Evolutionary conservation across 2,888 invertebrate genomes (phyloP), one percentile per base, ranked within the genome.

Genomic region (Corbicula japonica): DNA sequence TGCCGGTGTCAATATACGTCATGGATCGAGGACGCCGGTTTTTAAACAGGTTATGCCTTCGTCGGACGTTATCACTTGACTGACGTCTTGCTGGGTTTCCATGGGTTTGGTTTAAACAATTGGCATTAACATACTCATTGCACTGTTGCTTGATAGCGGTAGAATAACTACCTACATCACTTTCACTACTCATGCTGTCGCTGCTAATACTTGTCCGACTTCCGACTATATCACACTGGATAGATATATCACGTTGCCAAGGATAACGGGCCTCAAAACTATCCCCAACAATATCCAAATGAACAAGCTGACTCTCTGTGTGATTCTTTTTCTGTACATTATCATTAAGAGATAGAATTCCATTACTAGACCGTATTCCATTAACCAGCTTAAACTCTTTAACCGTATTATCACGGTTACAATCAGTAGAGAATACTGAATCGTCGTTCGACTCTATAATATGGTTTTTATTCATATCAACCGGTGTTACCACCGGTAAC

Each of bases 231-330:
- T 87, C 79, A 61, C 91, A 91, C 78, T 91, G 91, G 15, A 89
- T 86, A 1, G 88, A 85, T 21, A 90, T 88, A 72, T 91, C 91
- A 10, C 89, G 81, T 83, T 91, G 91, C 91, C 91, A 91, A 18
- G 91, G 91, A 69, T 86, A 91, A 46, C 90, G 70, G 18, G 90
- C 87, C 35, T 87, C 87, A 65, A 85, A 88, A 66, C 87, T 88
- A 77, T 90, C 91, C 0, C 91, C 91, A 32, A 90, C 87, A 58
- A 91, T 90, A 78, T 91, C 91, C 61, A 89, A 80, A 8, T 87
- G 56, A 21, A 70, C 68, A 15, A 83, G 32, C 15, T 38, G 3
- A 21, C 54, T 62, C 4, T 46, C 34, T 10, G 32, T 34, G 15
- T 32, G 35, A 28, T 41, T 38, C 26, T 52, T 28, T 12, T 35